Evolutionary conservation across 2,113 vertebrate genomes (phyloP), one percentile per base, ranked within the genome.

Genomic region (Sturnira hondurensis): DNA sequence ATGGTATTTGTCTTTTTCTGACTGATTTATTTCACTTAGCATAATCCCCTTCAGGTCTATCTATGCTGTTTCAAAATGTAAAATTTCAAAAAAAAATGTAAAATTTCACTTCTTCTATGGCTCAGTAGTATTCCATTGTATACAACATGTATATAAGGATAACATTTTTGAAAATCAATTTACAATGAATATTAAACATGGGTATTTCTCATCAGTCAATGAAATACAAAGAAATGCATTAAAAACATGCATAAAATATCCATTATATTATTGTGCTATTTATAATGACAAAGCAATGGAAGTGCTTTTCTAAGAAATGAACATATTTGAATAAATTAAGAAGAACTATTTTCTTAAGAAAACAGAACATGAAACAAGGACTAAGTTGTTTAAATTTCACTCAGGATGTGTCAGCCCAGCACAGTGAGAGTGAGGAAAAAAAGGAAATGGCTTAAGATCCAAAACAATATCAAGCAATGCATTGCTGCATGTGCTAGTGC

Each of bases 121-220:
- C 7, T 15, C 33, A 67, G 33, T 31, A n/a, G 14, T 17, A n/a
- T 67, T 67, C 63, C 16, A n/a, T 67, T 16, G 63, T 67, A 67
- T n/a, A n/a, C 26, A 28, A 61, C 58, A 61, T 61, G 26, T 31
- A 50, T 20, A 36, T 56, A 73, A 45, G 20, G 7, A 54, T 61
- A 84, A 56, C 36, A 33, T 81, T 96, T 91, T 58, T 85, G 61
- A 88, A 93, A 95, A 85, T 28, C 9, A 45, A 85, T 78, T 88
- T 96, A 33, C 36, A 65, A 52, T 47, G 77, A 73, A 86, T 82
- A 91, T 86, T 76, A 58, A 92, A 88, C 31, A 65, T 77, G 22
- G 16, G 5, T 15, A 56, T 92, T 86, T 86, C 50, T 92, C 26
- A 77, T 88, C 26, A 41, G 33, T 71, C 33, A 71, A 22, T 89